A percentile compares a stretch with the other conserved stretches of the same genome.
These are phyloP conservation scores for Fistularia tabacaria DNA, from an alignment of 2,797 vertebrate species.

Conservation along the genomic window DNA sequence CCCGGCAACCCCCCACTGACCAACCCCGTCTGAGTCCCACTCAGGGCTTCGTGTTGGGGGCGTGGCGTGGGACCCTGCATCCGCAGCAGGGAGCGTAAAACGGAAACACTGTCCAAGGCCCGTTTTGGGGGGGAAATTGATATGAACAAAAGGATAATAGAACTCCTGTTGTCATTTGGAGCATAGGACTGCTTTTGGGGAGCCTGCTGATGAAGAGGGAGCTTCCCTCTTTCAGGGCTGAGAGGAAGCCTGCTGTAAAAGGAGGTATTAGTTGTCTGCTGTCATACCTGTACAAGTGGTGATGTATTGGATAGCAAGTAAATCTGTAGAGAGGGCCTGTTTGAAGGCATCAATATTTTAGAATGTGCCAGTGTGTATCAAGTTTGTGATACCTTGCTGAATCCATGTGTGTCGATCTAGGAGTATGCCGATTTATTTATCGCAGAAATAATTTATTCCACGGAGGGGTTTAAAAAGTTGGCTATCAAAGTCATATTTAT, in stretches of 20 bases:
- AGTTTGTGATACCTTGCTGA: conserved; percentile 69
- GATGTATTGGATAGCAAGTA: conserved; percentile 64
- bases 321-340: conserved; percentile 51
- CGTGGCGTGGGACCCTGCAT: conserved; percentile 9
- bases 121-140: not conserved
- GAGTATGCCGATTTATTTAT: conserved; percentile 61
- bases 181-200: conserved; percentile 18
- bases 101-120: not conserved
- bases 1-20: conserved; percentile 58
- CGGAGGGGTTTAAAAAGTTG: conserved; percentile 25
- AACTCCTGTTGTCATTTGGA: too few relatives aligned
- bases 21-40: conserved; percentile 75
- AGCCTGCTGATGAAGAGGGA: conserved; percentile 30
- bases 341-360: conserved; percentile 60
- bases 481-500: conserved; percentile 44
- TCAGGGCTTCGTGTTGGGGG: conserved; percentile 5
- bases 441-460: conserved; percentile 58
- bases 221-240: conserved; percentile 18
- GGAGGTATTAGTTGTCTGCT: conserved; percentile 60
- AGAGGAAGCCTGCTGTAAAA: conserved; percentile 20
- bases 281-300: conserved; percentile 67
- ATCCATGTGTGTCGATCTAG: conserved; percentile 61
- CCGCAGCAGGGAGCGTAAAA: conserved; percentile 17
- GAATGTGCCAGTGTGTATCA: conserved; percentile 68
- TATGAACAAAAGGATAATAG: conserved; percentile 16